A percentile compares a stretch with the other conserved stretches of the same genome.
Evolutionary conservation across 2,113 vertebrate genomes (phyloP).

Genomic region (Sclerurus mexicanus): DNA sequence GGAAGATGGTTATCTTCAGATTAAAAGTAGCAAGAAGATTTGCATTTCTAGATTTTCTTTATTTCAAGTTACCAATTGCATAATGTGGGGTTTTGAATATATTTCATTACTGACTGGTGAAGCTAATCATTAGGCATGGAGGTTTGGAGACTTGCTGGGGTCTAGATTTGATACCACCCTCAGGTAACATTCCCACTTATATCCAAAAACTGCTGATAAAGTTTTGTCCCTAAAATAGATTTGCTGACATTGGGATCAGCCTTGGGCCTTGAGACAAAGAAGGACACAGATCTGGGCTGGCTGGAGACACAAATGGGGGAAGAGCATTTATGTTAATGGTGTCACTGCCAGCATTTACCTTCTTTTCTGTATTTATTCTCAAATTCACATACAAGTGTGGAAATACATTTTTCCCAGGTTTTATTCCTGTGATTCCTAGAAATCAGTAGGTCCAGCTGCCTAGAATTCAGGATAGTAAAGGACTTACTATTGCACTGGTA

Average conservation of each 20-base stretch:
- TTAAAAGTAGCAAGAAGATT: neutral
- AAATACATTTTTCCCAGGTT: neutral
- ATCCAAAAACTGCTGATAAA: neutral
- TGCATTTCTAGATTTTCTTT: neutral
- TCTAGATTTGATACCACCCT: neutral
- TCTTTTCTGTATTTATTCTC: neutral
- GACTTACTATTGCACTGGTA: neutral
- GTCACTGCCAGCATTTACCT: neutral
- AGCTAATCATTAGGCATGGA: neutral
- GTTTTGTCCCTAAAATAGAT: neutral
- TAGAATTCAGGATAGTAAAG: neutral
- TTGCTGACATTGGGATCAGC: neutral
- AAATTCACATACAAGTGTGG: neutral
- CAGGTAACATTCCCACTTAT: neutral
- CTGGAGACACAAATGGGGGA: neutral
- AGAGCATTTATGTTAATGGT: neutral
- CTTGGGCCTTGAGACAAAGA: neutral
- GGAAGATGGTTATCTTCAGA: neutral
- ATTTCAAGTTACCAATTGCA: neutral
- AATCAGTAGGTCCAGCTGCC: neutral
- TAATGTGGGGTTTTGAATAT: neutral
- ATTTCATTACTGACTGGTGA: neutral
- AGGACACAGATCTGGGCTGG: neutral
- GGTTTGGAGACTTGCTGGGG: neutral
- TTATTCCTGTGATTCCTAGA: neutral